Conservation (phyloP, 2,888 invertebrate species). For the Stictocephala bisonia region DNA sequence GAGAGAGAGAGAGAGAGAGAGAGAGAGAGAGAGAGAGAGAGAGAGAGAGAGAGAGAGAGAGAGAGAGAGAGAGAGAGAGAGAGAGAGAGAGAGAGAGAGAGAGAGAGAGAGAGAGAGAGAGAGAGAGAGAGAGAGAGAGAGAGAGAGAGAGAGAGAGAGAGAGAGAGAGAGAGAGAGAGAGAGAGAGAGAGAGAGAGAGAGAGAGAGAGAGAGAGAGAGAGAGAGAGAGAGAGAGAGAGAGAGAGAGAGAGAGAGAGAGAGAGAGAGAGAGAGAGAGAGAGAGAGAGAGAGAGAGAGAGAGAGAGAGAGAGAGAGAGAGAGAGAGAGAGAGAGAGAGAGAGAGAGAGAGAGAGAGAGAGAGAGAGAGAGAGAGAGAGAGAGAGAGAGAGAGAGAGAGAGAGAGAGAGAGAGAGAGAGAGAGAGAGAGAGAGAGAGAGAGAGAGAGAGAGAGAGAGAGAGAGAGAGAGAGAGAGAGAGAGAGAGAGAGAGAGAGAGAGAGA, state of each 20-base stretch:
- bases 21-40: constrained; percentile 19
- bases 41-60: constrained; percentile 12
- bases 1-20: neutral
- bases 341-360: constrained; percentile 16
- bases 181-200: constrained; percentile 18
- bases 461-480: neutral
- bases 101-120: neutral
- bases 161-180: constrained; percentile 18
- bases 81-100: constrained; percentile 16
- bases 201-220: constrained; percentile 16
- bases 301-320: neutral
- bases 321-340: constrained; percentile 16
- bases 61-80: constrained; percentile 2
- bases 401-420: constrained; percentile 19
- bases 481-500: constrained; percentile 19
- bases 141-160: constrained; percentile 19
- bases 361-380: constrained; percentile 19
- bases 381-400: constrained; percentile 19
- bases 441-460: constrained; percentile 2
- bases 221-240: constrained; percentile 19
- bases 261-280: constrained; percentile 19
- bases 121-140: constrained; percentile 16
- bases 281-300: constrained; percentile 2
- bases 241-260: constrained; percentile 19
- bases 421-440: constrained; percentile 19